Base-by-base conservation (phyloP, 2,888 invertebrate genomes). In the Ichneumoninae sp. region DNA sequence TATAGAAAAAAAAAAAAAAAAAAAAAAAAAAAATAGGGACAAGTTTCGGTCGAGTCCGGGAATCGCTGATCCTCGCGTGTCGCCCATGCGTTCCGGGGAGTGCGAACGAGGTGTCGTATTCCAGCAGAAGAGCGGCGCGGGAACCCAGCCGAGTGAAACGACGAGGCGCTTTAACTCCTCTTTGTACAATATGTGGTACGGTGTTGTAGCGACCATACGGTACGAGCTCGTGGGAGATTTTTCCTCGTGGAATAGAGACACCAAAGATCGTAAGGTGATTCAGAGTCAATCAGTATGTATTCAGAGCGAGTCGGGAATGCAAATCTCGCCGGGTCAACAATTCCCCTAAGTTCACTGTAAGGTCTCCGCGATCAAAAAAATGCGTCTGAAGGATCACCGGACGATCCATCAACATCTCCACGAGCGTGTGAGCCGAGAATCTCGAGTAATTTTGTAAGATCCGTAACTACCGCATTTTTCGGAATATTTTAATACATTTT, bases 271-370 rank as follows among this genome's bases (percentile, higher is more conserved):
- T 47, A 50, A 57, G 81, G 60, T 77, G 83, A 86, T 87, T 89
- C 88, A 90, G 88, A 88, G 87, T 89, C 90, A 92, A 92, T 92
- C 91, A 91, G 86, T 83, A 83, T 69, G 88, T 82, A 92, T 91
- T 92, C 91, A 90, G 54, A 85, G 63, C 81, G 77, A 60, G 74
- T 83, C 85, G 83, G 83, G 83, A 89, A 92, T 92, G 92, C 90
- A 92, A 92, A 91, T 92, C 88, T 85, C 81, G 30, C 5, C 19
- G 26, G 71, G 22, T 81, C 44, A 60, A 68, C 77, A 36, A 50
- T 69, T 5, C 5, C 76, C 65, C 60, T 60, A 33, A 4, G n/a
- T 33, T 33, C 40, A 36, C 52, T 57, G 10, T 40, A 16, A 26
- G 33, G 47, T 33, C 36, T 36, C 19, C 13, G 52, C 77, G 78